Conservation (phyloP, 1,140 invertebrate species). For the Drosophila nasuta region DNA sequence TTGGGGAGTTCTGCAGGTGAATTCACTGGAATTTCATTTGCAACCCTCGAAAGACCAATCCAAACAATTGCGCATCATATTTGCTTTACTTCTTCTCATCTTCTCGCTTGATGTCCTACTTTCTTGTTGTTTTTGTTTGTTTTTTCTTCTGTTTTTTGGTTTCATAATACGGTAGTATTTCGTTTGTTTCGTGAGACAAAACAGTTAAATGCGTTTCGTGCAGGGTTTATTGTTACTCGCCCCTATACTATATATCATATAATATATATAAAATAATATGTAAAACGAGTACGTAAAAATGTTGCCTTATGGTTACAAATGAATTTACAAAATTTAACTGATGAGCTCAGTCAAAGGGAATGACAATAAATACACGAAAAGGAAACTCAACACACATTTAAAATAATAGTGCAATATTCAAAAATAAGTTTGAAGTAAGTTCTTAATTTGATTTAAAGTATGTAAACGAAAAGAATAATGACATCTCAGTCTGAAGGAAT, state of each 20-base stretch:
- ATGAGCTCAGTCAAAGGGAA: too few species aligned
- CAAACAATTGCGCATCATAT: conserved; percentile 7
- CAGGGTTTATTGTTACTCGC: not conserved
- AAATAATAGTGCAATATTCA: too few species aligned
- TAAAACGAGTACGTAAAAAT: not conserved
- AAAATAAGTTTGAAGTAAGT: too few species aligned
- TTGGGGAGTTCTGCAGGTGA: conserved; percentile 2
- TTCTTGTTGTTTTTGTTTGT: conserved; percentile 14
- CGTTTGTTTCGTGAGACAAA: conserved; percentile 40
- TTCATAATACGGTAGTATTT: conserved; percentile 36
- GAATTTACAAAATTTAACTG: too few species aligned
- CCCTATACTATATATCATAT: too few species aligned
- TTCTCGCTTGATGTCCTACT: conserved; percentile 25
- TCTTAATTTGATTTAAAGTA: too few species aligned
- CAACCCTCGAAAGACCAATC: not conserved
- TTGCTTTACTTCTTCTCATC: conserved; percentile 2
- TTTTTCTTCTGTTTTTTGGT: too few species aligned
- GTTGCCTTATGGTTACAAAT: not conserved
- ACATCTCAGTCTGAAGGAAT: too few species aligned
- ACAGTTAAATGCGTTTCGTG: conserved; percentile 38
- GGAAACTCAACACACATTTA: too few species aligned
- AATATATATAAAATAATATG: too few species aligned
- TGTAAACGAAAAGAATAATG: too few species aligned
- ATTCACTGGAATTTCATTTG: not conserved
- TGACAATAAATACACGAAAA: too few species aligned